These are phyloP conservation scores for Erebia aethiops DNA, from an alignment of 2,888 invertebrate genomes.

Conservation along the genomic window DNA sequence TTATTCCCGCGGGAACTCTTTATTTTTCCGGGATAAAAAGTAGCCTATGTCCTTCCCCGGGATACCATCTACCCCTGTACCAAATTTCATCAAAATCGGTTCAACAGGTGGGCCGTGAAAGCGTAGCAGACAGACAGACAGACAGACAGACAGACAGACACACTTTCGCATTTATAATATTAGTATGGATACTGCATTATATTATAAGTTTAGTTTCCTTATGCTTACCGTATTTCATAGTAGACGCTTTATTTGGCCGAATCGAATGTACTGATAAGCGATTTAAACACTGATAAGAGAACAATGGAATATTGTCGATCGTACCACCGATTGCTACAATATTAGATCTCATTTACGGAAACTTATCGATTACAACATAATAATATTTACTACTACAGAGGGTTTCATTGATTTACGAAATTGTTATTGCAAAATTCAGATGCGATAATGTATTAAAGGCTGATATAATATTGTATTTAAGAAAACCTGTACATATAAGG, in stretches of 20 bases:
- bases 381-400: not conserved
- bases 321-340: constrained; percentile 21
- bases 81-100: too few species aligned
- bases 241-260: constrained; percentile 20
- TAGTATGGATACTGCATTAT: not conserved
- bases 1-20: too few species aligned
- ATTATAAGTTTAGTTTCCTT: not conserved
- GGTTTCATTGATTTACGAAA: not conserved
- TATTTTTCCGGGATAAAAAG: too few species aligned
- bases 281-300: constrained; percentile 30
- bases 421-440: not conserved
- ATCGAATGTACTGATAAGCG: constrained; percentile 29
- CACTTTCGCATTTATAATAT: too few species aligned
- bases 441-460: not conserved
- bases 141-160: too few species aligned
- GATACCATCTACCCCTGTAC: too few species aligned
- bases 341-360: constrained; percentile 21
- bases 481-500: too few species aligned
- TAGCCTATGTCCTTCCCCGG: too few species aligned
- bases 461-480: too few species aligned
- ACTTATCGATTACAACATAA: not conserved
- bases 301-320: constrained; percentile 28
- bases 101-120: too few species aligned
- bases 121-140: too few species aligned
- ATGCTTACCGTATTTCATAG: constrained; percentile 11